These are phyloP conservation scores for Budorcas taxicolor DNA, from an alignment of 2,113 vertebrate species.

Conservation along the genomic window DNA sequence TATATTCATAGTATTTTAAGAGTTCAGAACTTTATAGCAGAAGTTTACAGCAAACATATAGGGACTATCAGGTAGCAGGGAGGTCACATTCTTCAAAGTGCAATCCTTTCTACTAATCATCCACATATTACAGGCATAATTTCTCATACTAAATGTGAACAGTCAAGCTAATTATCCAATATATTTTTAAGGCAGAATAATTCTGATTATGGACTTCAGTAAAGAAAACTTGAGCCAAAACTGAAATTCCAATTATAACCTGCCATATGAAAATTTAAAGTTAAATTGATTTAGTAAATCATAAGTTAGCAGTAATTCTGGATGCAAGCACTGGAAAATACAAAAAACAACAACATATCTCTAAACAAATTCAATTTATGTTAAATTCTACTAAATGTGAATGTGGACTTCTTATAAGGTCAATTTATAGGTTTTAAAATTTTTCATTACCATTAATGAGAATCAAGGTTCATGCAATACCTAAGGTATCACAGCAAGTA, in stretches of 20 bases:
- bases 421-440: not conserved
- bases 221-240: not conserved
- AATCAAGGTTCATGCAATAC: not conserved
- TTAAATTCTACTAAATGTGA: not conserved
- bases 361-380: not conserved
- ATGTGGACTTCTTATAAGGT: not conserved
- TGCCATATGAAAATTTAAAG: not conserved
- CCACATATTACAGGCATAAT: not conserved
- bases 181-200: not conserved
- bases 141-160: not conserved
- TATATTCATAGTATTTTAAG: not conserved
- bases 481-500: not conserved
- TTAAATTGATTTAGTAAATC: not conserved
- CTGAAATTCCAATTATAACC: not conserved
- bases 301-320: not conserved
- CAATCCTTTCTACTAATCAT: not conserved
- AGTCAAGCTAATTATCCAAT: not conserved
- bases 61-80: not conserved
- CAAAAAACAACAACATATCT: not conserved
- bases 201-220: not conserved
- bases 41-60: not conserved
- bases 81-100: not conserved
- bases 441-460: not conserved
- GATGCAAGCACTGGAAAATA: not conserved
- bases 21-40: not conserved